Evolutionary conservation across 2,113 vertebrate genomes (phyloP), one percentile per base, ranked within the genome.

Genomic region (Campylomormyrus tamandua): DNA sequence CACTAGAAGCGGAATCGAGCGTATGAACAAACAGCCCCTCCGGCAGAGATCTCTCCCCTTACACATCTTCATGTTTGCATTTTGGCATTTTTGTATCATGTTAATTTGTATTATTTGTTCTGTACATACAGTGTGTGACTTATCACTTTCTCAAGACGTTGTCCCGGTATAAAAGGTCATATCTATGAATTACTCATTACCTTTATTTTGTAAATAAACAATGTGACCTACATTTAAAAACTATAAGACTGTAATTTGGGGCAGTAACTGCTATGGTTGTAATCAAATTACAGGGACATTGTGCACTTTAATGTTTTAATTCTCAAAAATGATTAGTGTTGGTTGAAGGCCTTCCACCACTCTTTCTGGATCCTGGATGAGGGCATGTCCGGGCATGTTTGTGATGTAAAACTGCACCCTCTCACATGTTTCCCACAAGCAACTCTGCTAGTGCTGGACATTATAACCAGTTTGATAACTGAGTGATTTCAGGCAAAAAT

Each of bases 131-230:
- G 46, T 35, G 42, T 49, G 83, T 35, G 31, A 52, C 13, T 10
- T 35, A 42, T 83, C 48, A 39, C 52, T 39, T 80, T 80, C 50
- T n/a, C 70, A n/a, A 83, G 42, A 49, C 48, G 3, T 48, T 8
- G 74, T 84, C 42, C 39, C 83, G 21, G 27, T 87, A 52, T 53
- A 48, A 52, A 27, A 52, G n/a, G 24, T 52, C 87, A 21, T 21
- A 45, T 88, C 87, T 62, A 42, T 42, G 56, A 88, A 88, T 24
- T 62, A 62, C 21, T 66, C 21, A 45, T 42, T 45, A 21, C 15
- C 21, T 39, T 58, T 62, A 45, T 66, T 88, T 88, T 88, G 87
- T 88, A 88, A 62, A 88, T 42, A 62, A 88, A 88, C 52, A 35
- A 45, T 27, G 19, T 66, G 39, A 62, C 52, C 87, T 42, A 88